Evolutionary conservation across 2,888 invertebrate genomes (phyloP).

Genomic region (Entomobrya multifasciata): DNA sequence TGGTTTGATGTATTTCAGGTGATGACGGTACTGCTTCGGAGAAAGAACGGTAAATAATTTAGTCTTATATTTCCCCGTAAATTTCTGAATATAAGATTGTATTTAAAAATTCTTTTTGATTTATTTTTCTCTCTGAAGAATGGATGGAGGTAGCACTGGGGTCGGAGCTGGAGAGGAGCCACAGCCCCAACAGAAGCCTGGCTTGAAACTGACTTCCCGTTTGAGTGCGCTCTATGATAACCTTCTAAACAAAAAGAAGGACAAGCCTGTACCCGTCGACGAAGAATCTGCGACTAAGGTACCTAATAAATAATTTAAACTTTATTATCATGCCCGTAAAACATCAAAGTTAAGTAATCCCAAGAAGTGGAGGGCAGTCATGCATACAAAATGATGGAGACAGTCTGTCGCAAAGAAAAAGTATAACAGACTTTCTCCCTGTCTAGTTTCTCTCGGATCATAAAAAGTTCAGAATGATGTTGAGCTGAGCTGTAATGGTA

Average conservation of each 20-base stretch:
- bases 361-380: neutral
- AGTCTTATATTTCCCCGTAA: neutral
- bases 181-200: slow-evolving; percentile 74
- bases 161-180: slow-evolving; percentile 72
- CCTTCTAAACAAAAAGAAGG: slow-evolving; percentile 78
- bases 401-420: neutral
- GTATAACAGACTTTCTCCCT: neutral
- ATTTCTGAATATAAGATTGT: neutral
- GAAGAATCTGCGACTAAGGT: slow-evolving; percentile 77
- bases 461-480: neutral
- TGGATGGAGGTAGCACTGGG: slow-evolving; percentile 78
- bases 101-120: neutral
- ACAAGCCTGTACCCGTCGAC: slow-evolving; percentile 78
- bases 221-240: slow-evolving; percentile 78
- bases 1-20: slow-evolving; percentile 67
- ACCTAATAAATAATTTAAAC: slow-evolving; percentile 11
- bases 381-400: slow-evolving; percentile 19
- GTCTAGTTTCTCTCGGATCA: neutral
- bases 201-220: slow-evolving; percentile 74
- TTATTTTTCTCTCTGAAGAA: slow-evolving; percentile 69
- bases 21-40: slow-evolving; percentile 80
- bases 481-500: neutral
- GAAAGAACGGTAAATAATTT: slow-evolving; percentile 77
- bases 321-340: too few species aligned
- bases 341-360: too few species aligned